Conservation (phyloP, 2,888 invertebrate species). For the Agrotis clavis region DNA sequence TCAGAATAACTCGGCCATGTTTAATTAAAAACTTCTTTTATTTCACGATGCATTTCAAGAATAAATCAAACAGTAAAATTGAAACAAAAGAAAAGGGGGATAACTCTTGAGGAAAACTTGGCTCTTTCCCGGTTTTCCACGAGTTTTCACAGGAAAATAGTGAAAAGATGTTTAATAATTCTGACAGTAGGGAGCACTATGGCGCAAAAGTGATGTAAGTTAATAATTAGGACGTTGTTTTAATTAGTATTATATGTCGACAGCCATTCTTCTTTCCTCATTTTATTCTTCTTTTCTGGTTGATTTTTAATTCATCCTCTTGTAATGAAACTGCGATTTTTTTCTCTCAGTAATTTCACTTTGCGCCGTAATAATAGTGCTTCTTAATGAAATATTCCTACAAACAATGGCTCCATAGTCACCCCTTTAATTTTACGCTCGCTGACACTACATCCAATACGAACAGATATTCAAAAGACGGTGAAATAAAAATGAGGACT, state of each 20-base stretch:
- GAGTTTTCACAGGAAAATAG: conserved; percentile 58
- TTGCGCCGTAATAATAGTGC: conserved; percentile 13
- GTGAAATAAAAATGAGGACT: conserved; percentile 15
- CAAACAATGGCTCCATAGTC: conserved; percentile 19
- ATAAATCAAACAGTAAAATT: conserved; percentile 56
- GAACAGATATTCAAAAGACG: conserved; percentile 12
- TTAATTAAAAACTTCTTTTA: conserved; percentile 56
- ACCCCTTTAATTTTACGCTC: conserved; percentile 16
- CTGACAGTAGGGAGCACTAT: conserved; percentile 8
- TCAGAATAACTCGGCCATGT: conserved; percentile 48
- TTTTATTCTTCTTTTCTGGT: background rate
- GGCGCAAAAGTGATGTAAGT: conserved; percentile 10
- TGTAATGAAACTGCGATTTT: background rate
- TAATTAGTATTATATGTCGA: background rate
- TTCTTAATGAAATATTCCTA: conserved; percentile 17
- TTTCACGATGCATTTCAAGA: conserved; percentile 54
- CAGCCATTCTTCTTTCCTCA: background rate
- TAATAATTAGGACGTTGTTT: conserved; percentile 1
- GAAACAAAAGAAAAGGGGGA: conserved; percentile 50
- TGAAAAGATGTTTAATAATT: conserved; percentile 63
- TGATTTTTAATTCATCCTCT: background rate
- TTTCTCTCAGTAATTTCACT: background rate
- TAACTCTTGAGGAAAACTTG: conserved; percentile 52
- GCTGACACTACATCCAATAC: conserved; percentile 7
- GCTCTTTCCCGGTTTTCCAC: conserved; percentile 37